Evolutionary conservation across 2,888 invertebrate genomes (phyloP).

Genomic region (Thumatha senex): DNA sequence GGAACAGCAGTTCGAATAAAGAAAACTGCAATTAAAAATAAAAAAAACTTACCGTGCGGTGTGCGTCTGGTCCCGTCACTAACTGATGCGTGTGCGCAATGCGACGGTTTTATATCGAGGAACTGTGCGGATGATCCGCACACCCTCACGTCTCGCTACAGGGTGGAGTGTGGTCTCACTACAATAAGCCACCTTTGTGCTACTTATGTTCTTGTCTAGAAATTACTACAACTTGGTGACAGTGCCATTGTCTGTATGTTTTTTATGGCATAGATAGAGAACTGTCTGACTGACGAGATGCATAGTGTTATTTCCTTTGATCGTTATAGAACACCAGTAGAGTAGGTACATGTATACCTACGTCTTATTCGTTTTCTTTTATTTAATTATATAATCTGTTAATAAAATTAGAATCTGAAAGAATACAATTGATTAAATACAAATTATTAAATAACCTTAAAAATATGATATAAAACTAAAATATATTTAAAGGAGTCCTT

Average conservation of each 20-base stretch:
- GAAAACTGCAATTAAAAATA: slow-evolving; percentile 7
- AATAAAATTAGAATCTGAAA: too few species aligned
- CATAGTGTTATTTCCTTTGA: slow-evolving; percentile 1
- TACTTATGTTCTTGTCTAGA: slow-evolving; percentile 9
- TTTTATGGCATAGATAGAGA: not conserved
- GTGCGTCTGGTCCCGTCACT: slow-evolving; percentile 64
- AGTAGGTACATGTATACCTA: too few species aligned
- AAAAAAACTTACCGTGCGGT: slow-evolving; percentile 59
- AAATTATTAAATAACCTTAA: too few species aligned
- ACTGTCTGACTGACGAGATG: not conserved
- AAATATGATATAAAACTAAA: too few species aligned
- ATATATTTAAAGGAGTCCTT: too few species aligned
- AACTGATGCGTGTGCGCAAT: slow-evolving; percentile 68
- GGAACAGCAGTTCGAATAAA: slow-evolving; percentile 9
- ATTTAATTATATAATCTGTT: too few species aligned
- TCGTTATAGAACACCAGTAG: not conserved
- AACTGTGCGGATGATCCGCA: slow-evolving; percentile 45
- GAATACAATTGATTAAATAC: too few species aligned
- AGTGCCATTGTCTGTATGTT: not conserved
- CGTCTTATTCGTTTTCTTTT: too few species aligned
- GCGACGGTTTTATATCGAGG: slow-evolving; percentile 72
- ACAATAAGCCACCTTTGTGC: not conserved
- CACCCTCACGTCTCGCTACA: slow-evolving; percentile 42
- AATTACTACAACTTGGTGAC: slow-evolving; percentile 1
- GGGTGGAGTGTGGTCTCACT: slow-evolving; percentile 27